Evolutionary conservation across 2,888 invertebrate genomes (phyloP).

Genomic region (Epirrhoe tristata): DNA sequence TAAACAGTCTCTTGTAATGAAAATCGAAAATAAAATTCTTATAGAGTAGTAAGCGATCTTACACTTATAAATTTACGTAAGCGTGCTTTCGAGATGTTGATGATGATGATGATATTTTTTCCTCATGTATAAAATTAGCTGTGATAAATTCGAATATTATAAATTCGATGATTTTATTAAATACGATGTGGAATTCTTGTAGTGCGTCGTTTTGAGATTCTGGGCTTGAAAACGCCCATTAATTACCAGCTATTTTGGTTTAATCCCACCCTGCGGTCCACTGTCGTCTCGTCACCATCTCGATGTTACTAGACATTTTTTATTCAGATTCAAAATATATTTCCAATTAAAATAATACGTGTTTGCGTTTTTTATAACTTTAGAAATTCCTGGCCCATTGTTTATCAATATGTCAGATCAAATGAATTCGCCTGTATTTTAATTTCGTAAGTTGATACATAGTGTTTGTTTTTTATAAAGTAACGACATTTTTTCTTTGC

Average conservation of each 20-base stretch:
- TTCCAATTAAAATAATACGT: conserved; percentile 16
- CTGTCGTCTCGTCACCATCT: conserved; percentile 68
- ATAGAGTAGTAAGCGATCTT: no score
- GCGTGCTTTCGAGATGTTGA: conserved; percentile 5
- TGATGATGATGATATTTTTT: conserved; percentile 25
- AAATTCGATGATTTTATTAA: conserved; percentile 54
- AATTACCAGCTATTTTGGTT: conserved; percentile 79
- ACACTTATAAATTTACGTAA: neutral
- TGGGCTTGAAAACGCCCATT: conserved; percentile 73
- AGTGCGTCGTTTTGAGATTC: conserved; percentile 70
- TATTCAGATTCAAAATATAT: conserved; percentile 40
- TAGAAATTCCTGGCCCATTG: neutral
- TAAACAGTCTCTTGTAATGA: no score
- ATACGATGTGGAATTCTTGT: conserved; percentile 62
- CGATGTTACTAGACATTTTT: conserved; percentile 59
- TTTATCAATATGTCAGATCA: conserved; percentile 3
- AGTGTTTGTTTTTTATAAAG: neutral
- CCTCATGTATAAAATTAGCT: conserved; percentile 36
- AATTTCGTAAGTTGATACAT: neutral
- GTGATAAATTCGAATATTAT: conserved; percentile 46
- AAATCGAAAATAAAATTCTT: no score
- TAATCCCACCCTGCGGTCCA: conserved; percentile 76
- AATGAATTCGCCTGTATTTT: neutral
- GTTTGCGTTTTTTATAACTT: neutral
- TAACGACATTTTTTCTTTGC: no score